phyloP scores from a whole-genome alignment of 2,888 invertebrate species.

The Palloptera scutellata region DNA sequence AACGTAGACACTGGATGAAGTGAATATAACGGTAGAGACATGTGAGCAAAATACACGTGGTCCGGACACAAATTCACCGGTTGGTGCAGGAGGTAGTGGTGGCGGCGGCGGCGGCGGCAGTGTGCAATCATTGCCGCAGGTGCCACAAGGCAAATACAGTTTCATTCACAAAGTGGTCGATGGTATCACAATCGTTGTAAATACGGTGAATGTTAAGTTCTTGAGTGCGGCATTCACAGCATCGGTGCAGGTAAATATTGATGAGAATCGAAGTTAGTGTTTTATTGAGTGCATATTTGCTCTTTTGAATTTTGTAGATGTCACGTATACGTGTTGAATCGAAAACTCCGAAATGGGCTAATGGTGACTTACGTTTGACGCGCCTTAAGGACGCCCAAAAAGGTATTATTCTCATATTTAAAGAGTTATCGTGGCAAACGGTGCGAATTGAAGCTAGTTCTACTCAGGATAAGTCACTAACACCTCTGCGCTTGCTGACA shows the following conservation, averaged over 20 bases:
- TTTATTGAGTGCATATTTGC: background rate
- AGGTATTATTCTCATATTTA: conserved; percentile 93
- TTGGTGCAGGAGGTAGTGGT: conserved; percentile 35
- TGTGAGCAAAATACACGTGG: conserved; percentile 77
- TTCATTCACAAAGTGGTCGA: conserved; percentile 95
- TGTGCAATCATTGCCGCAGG: conserved; percentile 67
- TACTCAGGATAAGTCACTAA: conserved; percentile 76
- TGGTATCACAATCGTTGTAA: conserved; percentile 95
- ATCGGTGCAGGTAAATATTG: conserved; percentile 81
- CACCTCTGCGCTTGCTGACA: conserved; percentile 89
- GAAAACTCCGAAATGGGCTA: conserved; percentile 89
- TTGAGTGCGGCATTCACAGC: conserved; percentile 94
- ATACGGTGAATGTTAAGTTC: conserved; percentile 93
- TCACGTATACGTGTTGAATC: conserved; percentile 93
- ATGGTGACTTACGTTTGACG: conserved; percentile 87
- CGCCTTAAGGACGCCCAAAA: conserved; percentile 88
- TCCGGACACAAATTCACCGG: conserved; percentile 68
- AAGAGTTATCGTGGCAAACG: conserved; percentile 97
- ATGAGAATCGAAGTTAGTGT: background rate
- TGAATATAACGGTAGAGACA: conserved; percentile 91
- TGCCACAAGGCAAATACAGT: conserved; percentile 78
- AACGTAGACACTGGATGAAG: conserved; percentile 79
- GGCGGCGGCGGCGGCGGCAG: conserved; percentile 31
- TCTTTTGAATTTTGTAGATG: conserved; percentile 69
- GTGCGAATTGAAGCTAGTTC: conserved; percentile 94